These are phyloP conservation scores for Dichetophora obliterata DNA, from an alignment of 2,888 invertebrate genomes.

Conservation along the genomic window DNA sequence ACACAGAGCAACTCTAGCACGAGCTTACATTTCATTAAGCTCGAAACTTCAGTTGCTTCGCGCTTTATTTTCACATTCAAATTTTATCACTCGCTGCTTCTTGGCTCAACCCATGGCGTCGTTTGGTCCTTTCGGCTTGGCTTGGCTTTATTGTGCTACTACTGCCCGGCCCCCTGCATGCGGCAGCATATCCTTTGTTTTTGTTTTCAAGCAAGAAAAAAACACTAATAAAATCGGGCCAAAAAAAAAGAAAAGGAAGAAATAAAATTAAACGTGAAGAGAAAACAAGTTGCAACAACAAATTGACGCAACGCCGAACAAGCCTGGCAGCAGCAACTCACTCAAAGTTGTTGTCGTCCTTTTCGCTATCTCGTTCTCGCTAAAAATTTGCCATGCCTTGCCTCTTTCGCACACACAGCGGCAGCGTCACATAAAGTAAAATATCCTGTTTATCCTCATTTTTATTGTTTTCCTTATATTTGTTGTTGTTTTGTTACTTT, in stretches of 20 bases:
- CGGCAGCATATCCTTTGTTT: background rate
- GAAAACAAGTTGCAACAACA: constrained; percentile 2
- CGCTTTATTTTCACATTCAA: constrained; percentile 29
- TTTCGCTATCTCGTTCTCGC: background rate
- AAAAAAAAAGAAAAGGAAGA: no score
- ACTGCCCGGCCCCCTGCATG: background rate
- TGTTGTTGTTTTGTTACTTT: background rate
- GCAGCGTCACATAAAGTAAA: background rate
- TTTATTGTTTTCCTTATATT: background rate
- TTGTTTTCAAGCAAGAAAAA: background rate
- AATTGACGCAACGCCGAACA: constrained; percentile 16
- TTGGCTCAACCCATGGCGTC: background rate
- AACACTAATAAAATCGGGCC: no score
- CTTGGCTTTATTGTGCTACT: background rate
- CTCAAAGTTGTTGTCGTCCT: background rate
- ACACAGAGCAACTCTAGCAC: background rate
- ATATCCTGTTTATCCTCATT: constrained; percentile 18
- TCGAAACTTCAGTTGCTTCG: background rate
- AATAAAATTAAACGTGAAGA: no score
- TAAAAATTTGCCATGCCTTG: background rate
- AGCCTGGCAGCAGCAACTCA: background rate
- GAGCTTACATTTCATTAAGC: constrained; percentile 34
- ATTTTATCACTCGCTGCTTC: constrained; percentile 20
- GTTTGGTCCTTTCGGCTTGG: background rate
- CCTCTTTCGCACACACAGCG: background rate